These are phyloP conservation scores for Hypanus sabinus DNA, from an alignment of 2,113 vertebrate species.

Conservation along the genomic window DNA sequence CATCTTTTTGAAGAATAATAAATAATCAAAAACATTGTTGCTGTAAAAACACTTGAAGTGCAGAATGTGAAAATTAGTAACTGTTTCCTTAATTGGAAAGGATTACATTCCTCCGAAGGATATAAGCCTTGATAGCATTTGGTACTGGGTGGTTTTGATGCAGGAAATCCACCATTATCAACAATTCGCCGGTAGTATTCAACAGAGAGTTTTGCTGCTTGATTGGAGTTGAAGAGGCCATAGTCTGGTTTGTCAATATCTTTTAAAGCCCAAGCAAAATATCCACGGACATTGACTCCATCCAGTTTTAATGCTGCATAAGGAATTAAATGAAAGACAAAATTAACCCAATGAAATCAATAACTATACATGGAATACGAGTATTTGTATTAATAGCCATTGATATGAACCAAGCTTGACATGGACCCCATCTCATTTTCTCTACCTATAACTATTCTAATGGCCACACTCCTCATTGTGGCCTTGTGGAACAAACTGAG, in stretches of 20 bases:
- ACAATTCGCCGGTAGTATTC: constrained; percentile 79
- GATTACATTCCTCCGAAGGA: constrained; percentile 55
- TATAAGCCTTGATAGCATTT: constrained; percentile 57
- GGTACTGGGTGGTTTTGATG: constrained; percentile 44
- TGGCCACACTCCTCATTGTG: no score
- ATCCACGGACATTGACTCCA: constrained; percentile 80
- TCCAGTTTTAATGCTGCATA: constrained; percentile 72
- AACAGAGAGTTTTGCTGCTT: constrained; percentile 75
- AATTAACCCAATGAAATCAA: neutral
- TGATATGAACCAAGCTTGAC: no score
- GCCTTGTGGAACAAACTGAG: no score
- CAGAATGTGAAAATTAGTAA: constrained; percentile 76
- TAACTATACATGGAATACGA: neutral
- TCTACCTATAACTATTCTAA: no score
- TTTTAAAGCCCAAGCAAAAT: constrained; percentile 85
- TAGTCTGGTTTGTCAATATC: constrained; percentile 77
- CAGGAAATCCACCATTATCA: constrained; percentile 72
- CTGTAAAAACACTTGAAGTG: constrained; percentile 65
- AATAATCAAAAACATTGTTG: constrained; percentile 69
- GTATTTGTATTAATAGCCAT: neutral
- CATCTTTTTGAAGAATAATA: constrained; percentile 69
- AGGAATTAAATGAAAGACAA: constrained; percentile 37
- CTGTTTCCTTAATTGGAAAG: constrained; percentile 62
- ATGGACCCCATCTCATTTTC: no score
- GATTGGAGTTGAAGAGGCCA: constrained; percentile 74